Conservation (phyloP, 2,113 vertebrate species). For the Apistogramma diplotaenia region DNA sequence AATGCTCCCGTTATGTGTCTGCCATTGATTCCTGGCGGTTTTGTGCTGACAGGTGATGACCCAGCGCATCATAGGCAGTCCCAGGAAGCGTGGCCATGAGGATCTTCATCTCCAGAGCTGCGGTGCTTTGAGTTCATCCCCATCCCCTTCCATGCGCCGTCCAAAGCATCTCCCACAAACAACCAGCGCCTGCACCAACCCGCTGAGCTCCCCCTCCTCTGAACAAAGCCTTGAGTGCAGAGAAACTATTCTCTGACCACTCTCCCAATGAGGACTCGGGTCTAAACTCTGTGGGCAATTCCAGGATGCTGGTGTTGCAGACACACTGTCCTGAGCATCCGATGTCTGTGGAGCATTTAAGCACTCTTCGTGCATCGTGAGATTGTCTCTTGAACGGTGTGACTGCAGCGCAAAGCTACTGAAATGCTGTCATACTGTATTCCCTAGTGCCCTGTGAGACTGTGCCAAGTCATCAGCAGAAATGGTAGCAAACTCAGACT, state of each 20-base stretch:
- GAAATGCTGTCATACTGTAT: slow-evolving; percentile 46
- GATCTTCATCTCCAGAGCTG: slow-evolving; percentile 92
- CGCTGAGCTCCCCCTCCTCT: slow-evolving; percentile 47
- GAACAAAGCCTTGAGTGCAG: slow-evolving; percentile 77
- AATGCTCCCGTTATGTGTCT: background rate
- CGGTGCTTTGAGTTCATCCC: slow-evolving; percentile 85
- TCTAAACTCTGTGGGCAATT: slow-evolving; percentile 47
- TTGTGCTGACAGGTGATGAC: slow-evolving; percentile 78
- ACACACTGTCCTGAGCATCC: slow-evolving; percentile 14
- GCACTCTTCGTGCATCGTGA: slow-evolving; percentile 15
- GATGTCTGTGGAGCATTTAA: slow-evolving; percentile 33
- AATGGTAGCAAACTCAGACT: slow-evolving; percentile 77
- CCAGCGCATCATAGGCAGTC: slow-evolving; percentile 70
- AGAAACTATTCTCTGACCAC: slow-evolving; percentile 83
- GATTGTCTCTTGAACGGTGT: slow-evolving; percentile 24
- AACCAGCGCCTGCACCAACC: slow-evolving; percentile 33
- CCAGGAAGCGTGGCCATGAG: slow-evolving; percentile 75
- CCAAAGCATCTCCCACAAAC: slow-evolving; percentile 54
- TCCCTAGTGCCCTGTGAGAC: slow-evolving; percentile 62
- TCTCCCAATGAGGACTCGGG: slow-evolving; percentile 30
- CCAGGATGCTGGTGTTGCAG: slow-evolving; percentile 29
- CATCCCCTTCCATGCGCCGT: slow-evolving; percentile 68
- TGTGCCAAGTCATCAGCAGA: slow-evolving; percentile 78
- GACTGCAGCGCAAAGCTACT: slow-evolving; percentile 41
- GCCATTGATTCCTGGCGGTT: background rate